Base-by-base conservation (phyloP, 2,888 invertebrate species). In the Brassicogethes aeneus region DNA sequence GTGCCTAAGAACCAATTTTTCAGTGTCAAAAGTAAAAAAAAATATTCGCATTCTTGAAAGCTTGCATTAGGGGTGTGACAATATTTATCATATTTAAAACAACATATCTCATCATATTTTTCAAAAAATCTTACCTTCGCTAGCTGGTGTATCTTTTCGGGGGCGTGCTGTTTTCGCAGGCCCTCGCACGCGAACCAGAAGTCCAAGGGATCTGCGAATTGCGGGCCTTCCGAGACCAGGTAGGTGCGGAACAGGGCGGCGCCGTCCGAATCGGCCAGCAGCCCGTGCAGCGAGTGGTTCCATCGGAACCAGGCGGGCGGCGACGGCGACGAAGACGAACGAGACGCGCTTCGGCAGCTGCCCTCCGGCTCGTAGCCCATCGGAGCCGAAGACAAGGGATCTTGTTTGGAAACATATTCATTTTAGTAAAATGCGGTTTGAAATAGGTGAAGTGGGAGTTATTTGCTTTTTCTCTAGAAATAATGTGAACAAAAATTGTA, bases 161-260 rank as follows among this genome's bases (percentile, higher is more conserved):
- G 80, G 66, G 85, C 82, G 53, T 70, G 67, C 69, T 87, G 83
- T 66, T 84, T 85, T 56, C 85, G 83, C 56, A 89, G 77, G 40
- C 90, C 87, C 65, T 89, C 85, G 69, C 90, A 90, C 38, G 93
- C 94, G 72, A 93, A 94, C 82, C 90, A 93, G 73, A 95, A 95
- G 70, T 86, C 82, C 59, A 91, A 78, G 40, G 86, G 79, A 70
- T 86, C 85, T 54, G 83, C 81, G 69, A 85, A 82, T 61, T 79
- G 76, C 49, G 77, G 79, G 59, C 84, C 85, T 66, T 89, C 88
- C 56, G 82, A 79, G 65, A 81, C 77, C 60, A 89, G 79, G 71
- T 85, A 89, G 69, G 77, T 77, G 66, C 84, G 82, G 73, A 93
- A 94, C 61, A 92, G 73, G 46, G 83, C 80, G 54, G 91, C 87